Evolutionary conservation across 1,140 invertebrate genomes (phyloP).

Genomic region (Stegodyphus dumicola): DNA sequence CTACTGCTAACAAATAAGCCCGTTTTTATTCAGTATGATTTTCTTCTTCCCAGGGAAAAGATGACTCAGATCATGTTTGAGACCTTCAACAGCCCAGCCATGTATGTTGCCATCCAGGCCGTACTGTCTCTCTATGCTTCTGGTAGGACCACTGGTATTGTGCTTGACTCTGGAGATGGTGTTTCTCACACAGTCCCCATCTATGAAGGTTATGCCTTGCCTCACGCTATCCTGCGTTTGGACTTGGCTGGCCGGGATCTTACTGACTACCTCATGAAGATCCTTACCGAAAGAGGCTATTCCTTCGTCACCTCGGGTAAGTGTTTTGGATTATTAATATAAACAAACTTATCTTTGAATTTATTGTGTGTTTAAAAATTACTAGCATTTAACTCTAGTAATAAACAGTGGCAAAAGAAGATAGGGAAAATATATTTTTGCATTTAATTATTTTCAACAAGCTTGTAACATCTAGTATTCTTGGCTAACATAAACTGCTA

Average conservation of each 20-base stretch:
- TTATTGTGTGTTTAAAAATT: too few species aligned
- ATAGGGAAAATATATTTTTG: too few species aligned
- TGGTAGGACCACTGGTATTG: conserved; percentile 79
- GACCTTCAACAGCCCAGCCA: conserved; percentile 73
- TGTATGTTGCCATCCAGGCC: conserved; percentile 75
- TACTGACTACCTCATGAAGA: conserved; percentile 72
- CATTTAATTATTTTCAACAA: too few species aligned
- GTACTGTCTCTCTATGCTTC: conserved; percentile 87
- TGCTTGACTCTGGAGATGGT: conserved; percentile 74
- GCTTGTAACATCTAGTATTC: too few species aligned
- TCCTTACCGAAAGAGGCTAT: conserved; percentile 73
- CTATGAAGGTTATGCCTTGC: conserved; percentile 74
- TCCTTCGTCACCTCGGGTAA: conserved; percentile 71
- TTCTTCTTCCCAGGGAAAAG: conserved; percentile 70
- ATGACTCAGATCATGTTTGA: conserved; percentile 76
- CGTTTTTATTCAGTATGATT: neutral
- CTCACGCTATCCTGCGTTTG: conserved; percentile 73
- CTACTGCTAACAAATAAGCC: neutral
- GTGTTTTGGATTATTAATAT: neutral
- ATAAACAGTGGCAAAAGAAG: too few species aligned
- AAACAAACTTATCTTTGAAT: too few species aligned
- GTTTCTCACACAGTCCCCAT: conserved; percentile 74
- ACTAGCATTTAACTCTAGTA: too few species aligned
- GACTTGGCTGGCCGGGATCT: conserved; percentile 74
- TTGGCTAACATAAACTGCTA: too few species aligned